A percentile compares a stretch with the other conserved stretches of the same genome.
Conservation (phyloP, 1,140 invertebrate genomes). For the Cardiocondyla obscurior region DNA sequence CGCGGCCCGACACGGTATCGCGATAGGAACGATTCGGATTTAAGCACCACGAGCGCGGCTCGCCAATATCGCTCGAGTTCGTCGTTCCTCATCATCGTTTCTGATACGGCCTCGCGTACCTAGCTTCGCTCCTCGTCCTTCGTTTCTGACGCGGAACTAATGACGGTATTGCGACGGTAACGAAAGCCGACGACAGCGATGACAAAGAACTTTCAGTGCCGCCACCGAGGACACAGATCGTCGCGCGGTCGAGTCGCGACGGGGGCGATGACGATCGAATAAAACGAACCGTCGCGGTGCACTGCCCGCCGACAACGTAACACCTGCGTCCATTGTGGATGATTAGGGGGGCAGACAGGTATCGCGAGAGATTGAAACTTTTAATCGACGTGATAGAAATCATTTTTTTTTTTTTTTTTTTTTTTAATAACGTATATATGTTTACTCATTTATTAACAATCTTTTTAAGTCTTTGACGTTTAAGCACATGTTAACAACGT, state of each 20-base stretch:
- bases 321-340: conserved; percentile 23
- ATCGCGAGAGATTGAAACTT: conserved; percentile 25
- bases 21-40: too few relatives aligned
- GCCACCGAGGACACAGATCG: conserved; percentile 32
- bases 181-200: conserved; percentile 48
- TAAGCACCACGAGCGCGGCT: neutral
- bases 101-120: conserved; percentile 42
- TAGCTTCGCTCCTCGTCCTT: conserved; percentile 55
- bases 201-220: conserved; percentile 59
- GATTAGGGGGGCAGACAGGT: conserved; percentile 13
- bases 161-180: conserved; percentile 65
- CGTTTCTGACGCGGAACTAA: conserved; percentile 78
- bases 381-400: conserved; percentile 13
- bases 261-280: conserved; percentile 50
- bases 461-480: too few relatives aligned
- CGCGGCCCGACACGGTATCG: neutral
- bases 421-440: neutral
- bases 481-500: too few relatives aligned
- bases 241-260: conserved; percentile 22
- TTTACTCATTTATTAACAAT: neutral
- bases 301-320: neutral
- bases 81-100: neutral
- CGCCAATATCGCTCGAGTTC: neutral
- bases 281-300: conserved; percentile 41
- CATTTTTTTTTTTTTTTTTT: neutral